Evolutionary conservation across 2,888 invertebrate genomes (phyloP), one percentile per base, ranked within the genome.

Genomic region (Synanthedon myopaeformis): DNA sequence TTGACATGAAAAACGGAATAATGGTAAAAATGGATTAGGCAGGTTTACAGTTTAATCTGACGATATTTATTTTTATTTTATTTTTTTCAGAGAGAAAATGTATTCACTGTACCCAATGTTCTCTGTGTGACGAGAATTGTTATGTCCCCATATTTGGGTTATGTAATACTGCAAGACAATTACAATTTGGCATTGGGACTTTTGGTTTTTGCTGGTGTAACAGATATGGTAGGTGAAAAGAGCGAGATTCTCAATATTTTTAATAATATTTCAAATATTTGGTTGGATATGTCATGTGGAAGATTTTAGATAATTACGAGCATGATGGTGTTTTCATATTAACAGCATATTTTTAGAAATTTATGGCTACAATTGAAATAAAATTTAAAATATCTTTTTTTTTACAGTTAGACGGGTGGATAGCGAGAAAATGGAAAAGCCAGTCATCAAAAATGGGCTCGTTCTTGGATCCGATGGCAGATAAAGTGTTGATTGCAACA

Each of bases 401-500:
- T 68, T 74, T 82, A 48, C 74, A 96, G 95, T 75, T 96, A 53
- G 99, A 99, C 89, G 99, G 99, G 6, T 97, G 94, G 91, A 98
- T 99, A 72, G 99, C 99, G 0, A 90, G 99, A 55, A 94, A 93
- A 53, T 97, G 95, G 91, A 91, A 92, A 58, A 93, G 93, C 41
- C 99, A 99, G 76, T 93, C 95, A 23, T 96, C 98, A 35, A 95
- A 95, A 73, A 90, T 97, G 71, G 99, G 99, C 0, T 97, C 97
- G 56, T 97, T 98, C 69, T 79, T 99, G 13, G 99, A 99, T 81
- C 99, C 99, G 0, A 91, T 98, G 88, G 99, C 99, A 3, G 99
- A 99, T 77, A 99, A 99, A 88, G 89, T 98, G 42, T 89, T 99
- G 2, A 92, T 99, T 61, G 96, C 94, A 11, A 94, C 95, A 1